These are phyloP conservation scores for Ursus arctos DNA, from an alignment of 2,113 vertebrate genomes.

Conservation along the genomic window DNA sequence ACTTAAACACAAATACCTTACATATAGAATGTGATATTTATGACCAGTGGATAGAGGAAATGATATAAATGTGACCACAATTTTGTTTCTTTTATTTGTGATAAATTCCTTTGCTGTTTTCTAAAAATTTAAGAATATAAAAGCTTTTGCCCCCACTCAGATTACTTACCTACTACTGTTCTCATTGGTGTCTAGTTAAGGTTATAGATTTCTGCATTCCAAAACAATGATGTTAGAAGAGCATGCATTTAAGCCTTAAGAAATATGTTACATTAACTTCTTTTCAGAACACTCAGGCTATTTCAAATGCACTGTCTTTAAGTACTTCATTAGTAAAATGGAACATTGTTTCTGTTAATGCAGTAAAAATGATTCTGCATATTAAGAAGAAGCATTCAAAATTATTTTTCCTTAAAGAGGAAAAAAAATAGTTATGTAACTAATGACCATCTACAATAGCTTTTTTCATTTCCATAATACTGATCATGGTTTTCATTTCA, in stretches of 20 bases:
- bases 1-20: neutral
- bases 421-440: slow-evolving; percentile 48
- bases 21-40: neutral
- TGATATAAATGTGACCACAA: neutral
- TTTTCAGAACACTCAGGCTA: slow-evolving; percentile 1
- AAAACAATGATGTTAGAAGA: neutral
- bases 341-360: slow-evolving; percentile 50
- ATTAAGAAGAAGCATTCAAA: slow-evolving; percentile 49
- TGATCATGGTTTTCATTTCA: slow-evolving; percentile 55
- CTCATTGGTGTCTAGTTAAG: neutral
- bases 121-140: neutral
- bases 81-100: neutral
- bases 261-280: neutral
- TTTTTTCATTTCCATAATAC: neutral
- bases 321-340: slow-evolving; percentile 42
- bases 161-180: neutral
- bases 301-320: neutral
- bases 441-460: slow-evolving; percentile 16
- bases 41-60: neutral
- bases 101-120: neutral
- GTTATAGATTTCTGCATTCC: neutral
- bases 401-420: slow-evolving; percentile 43
- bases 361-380: slow-evolving; percentile 24
- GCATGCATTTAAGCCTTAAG: neutral
- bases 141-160: neutral